Base-by-base conservation (phyloP, 2,888 invertebrate species). In the Gryllus longicercus region DNA sequence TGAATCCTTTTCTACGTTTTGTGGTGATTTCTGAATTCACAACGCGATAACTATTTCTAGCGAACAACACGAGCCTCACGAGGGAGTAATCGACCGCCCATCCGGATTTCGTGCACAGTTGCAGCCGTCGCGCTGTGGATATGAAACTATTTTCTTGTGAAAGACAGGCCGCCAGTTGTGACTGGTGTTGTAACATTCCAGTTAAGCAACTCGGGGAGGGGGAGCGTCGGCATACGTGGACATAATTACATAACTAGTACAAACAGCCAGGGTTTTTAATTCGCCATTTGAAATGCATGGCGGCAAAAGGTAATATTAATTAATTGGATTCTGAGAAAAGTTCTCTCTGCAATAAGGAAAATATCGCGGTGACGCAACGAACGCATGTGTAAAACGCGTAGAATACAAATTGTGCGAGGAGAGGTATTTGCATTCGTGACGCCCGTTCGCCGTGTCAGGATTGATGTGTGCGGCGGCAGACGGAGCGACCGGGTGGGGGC, bases 111-210 rank as follows among this genome's bases (percentile, higher is more conserved):
- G 38, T 38, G 38, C 38, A 38, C 5, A 38, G 38, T 38, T 8
- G 38, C 5, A 38, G 38, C 38, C 38, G 38, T 4, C 38, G 38
- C 38, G 38, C 38, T 38, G 38, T 38, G 38, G 38, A 38, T n/a
- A n/a, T 63, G 63, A n/a, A 63, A 63, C 63, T 63, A 63, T 63
- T 63, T n/a, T 63, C 63, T 63, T 63, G 63, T 63, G 63, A 63
- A 63, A 63, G 14, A 63, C 63, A 63, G 63, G n/a, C n/a, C n/a
- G 63, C 14, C n/a, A 14, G 63, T 63, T 14, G 14, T 63, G 63
- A 18, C 14, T 63, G 16, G 63, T 63, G 63, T 63, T 63, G 63
- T 63, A 63, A 63, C n/a, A 63, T 63, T 63, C 63, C n/a, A 63
- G 63, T 63, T 63, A 63, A n/a, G 63, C 14, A 63, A 63, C 63